Percentiles rank a stretch among this genome's conserved stretches.
phyloP scores from a whole-genome alignment of 1,140 invertebrate genomes.

The Bilobella aurantiaca region DNA sequence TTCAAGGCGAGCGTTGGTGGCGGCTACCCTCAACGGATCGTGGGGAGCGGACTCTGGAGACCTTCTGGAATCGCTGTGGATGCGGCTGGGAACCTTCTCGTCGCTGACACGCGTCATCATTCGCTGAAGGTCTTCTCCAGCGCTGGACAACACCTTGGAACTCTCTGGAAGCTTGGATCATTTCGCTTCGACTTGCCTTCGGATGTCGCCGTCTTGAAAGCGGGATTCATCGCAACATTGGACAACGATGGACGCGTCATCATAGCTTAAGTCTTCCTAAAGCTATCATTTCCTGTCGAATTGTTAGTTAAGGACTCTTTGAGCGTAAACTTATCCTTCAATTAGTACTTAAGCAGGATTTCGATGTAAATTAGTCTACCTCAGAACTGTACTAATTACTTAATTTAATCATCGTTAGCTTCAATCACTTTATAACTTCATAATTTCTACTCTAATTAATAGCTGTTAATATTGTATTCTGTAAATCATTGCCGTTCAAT shows the following conservation, averaged over 20 bases:
- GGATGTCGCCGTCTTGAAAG: conserved; percentile 25
- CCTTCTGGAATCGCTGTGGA: conserved; percentile 13
- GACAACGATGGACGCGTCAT: conserved; percentile 25
- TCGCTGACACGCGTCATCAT: neutral
- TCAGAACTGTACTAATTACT: too few relatives aligned
- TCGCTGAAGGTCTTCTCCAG: neutral
- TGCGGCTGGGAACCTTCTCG: neutral
- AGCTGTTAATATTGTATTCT: too few relatives aligned
- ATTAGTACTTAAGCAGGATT: too few relatives aligned
- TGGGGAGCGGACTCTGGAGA: neutral
- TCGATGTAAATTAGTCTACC: too few relatives aligned
- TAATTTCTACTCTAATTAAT: too few relatives aligned
- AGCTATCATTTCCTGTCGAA: too few relatives aligned
- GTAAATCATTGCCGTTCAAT: too few relatives aligned
- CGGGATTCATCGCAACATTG: conserved; percentile 27
- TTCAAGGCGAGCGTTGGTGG: neutral
- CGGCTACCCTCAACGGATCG: neutral
- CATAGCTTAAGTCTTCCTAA: conserved; percentile 25
- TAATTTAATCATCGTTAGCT: too few relatives aligned
- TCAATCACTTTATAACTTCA: too few relatives aligned
- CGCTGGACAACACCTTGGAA: neutral
- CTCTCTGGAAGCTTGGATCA: neutral
- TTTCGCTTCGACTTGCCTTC: conserved; percentile 26
- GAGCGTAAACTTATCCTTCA: too few relatives aligned
- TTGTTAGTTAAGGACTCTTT: too few relatives aligned